Conservation (phyloP, 2,797 vertebrate species). For the Sitta carolinensis region DNA sequence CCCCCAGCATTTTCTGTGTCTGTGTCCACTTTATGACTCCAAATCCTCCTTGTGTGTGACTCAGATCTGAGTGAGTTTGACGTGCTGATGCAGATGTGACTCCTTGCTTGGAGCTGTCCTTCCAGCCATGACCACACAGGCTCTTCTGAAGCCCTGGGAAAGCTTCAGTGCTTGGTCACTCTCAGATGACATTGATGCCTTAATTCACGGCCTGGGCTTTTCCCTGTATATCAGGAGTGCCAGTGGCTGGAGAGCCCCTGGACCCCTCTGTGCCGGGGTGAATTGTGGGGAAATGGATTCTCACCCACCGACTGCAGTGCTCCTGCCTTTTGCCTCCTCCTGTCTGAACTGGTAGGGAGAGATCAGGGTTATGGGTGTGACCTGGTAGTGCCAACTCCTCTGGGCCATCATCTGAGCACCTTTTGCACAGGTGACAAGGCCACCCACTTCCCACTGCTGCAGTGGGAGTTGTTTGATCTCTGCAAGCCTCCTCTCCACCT, state of each 20-base stretch:
- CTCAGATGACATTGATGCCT: neutral
- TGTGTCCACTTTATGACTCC: neutral
- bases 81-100: accelerated
- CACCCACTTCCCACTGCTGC: neutral
- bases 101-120: neutral
- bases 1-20: neutral
- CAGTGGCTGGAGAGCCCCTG: neutral
- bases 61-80: neutral
- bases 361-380: neutral
- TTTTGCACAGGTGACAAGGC: neutral
- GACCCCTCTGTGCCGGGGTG: neutral
- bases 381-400: neutral
- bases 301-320: no score
- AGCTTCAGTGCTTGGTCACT: neutral
- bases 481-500: neutral
- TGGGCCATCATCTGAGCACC: neutral
- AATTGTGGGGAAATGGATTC: accelerated
- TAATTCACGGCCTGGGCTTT: neutral
- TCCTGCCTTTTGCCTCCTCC: neutral
- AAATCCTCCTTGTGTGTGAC: neutral
- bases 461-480: neutral
- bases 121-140: neutral
- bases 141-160: neutral
- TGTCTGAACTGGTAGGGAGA: neutral
- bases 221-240: neutral